A percentile compares a stretch with the other conserved stretches of the same genome.
Conservation (phyloP, 2,797 vertebrate genomes). For the Macropus fuliginosus region DNA sequence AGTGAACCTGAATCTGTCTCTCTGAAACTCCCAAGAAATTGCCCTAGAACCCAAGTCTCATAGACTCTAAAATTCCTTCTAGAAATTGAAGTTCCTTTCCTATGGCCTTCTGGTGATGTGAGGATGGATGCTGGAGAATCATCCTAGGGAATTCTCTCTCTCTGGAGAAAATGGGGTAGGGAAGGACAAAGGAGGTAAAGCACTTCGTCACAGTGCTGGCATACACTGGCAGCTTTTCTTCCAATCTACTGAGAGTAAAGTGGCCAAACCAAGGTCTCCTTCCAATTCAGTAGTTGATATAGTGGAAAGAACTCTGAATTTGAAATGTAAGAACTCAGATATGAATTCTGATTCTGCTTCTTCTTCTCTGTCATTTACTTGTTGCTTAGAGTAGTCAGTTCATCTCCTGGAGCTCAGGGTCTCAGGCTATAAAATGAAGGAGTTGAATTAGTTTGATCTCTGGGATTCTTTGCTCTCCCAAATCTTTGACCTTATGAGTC, state of each 20-base stretch:
- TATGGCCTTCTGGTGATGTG: neutral
- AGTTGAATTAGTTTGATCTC: neutral
- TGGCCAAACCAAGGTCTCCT: neutral
- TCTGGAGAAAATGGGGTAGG: neutral
- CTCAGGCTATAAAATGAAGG: neutral
- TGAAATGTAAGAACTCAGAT: constrained; percentile 19
- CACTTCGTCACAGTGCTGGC: neutral
- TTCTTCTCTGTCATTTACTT: constrained; percentile 7
- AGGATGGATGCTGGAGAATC: neutral
- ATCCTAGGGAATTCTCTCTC: neutral
- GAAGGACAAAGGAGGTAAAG: neutral
- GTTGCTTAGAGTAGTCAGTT: neutral
- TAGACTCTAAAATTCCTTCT: neutral
- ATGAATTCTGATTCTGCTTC: constrained; percentile 12
- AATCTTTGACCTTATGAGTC: neutral
- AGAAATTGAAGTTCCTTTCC: neutral
- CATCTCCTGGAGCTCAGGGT: neutral
- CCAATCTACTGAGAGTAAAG: neutral
- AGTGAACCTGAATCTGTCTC: neutral
- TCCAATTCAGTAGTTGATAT: neutral
- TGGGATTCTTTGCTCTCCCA: neutral
- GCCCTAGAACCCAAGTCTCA: neutral
- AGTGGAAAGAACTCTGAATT: constrained; percentile 18
- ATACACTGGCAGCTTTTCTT: neutral
- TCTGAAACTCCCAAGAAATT: neutral